These are phyloP conservation scores for Paragorgia papillata DNA, from an alignment of 92 coral and sea anemone species.

Conservation along the genomic window DNA sequence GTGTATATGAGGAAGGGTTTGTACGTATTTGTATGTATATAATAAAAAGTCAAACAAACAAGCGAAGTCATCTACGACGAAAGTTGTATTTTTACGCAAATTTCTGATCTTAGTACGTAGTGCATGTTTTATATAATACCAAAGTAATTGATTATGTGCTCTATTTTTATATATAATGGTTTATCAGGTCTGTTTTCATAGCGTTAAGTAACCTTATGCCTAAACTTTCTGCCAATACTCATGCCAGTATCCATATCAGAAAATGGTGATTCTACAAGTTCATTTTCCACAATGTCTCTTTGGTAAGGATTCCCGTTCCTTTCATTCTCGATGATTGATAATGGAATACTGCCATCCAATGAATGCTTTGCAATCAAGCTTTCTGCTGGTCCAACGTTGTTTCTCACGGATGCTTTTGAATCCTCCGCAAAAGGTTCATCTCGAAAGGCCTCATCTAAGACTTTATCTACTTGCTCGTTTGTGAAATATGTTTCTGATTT, in stretches of 20 bases:
- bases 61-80: too few species aligned
- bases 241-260: constrained; percentile 85
- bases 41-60: too few species aligned
- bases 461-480: constrained; percentile 66
- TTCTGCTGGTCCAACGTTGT: constrained; percentile 23
- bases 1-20: too few species aligned
- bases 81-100: too few species aligned
- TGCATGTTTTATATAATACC: too few species aligned
- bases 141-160: too few species aligned
- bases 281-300: constrained; percentile 78
- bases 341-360: constrained; percentile 68
- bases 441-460: constrained; percentile 74
- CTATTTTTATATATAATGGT: too few species aligned
- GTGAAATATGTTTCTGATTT: constrained; percentile 31
- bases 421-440: constrained; percentile 56
- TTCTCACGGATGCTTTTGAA: constrained; percentile 14
- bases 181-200: too few species aligned
- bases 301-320: constrained; percentile 86
- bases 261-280: constrained; percentile 88
- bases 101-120: too few species aligned
- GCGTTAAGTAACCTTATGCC: constrained; percentile 68
- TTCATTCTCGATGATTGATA: constrained; percentile 82
- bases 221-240: constrained; percentile 78
- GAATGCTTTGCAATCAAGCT: constrained; percentile 31
- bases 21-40: too few species aligned